These are phyloP conservation scores for Salvator merianae DNA, from an alignment of 2,113 vertebrate species.

Conservation along the genomic window DNA sequence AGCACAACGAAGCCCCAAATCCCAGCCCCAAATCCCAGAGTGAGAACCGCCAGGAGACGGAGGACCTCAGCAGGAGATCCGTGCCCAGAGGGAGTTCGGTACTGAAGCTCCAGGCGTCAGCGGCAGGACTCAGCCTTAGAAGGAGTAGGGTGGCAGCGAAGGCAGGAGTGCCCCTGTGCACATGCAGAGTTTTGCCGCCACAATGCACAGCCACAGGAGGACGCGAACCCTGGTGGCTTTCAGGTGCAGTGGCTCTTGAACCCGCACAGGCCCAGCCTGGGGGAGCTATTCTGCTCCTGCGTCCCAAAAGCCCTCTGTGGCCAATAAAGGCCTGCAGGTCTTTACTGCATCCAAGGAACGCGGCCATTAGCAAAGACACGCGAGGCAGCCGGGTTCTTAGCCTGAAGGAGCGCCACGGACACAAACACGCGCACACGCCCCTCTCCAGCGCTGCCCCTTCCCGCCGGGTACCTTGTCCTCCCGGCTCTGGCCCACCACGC, in stretches of 20 bases:
- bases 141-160: not conserved
- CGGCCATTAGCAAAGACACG: not conserved
- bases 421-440: not conserved
- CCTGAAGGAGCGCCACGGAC: not conserved
- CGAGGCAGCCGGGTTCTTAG: not conserved
- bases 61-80: not conserved
- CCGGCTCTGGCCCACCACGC: constrained; percentile 66
- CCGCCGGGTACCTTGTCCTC: constrained; percentile 79
- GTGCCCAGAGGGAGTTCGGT: not conserved
- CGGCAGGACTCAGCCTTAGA: not conserved
- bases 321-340: not conserved
- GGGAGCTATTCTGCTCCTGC: no score
- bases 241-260: not conserved
- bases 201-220: no score
- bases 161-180: not conserved
- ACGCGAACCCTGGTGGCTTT: not conserved
- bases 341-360: not conserved
- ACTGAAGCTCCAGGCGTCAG: no score
- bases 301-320: not conserved
- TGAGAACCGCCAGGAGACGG: not conserved
- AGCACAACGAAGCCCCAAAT: not conserved
- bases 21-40: no score
- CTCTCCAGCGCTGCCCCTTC: no score
- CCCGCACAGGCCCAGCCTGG: no score
- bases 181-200: not conserved